Evolutionary conservation across 2,888 invertebrate species (phyloP), one percentile per base, ranked within the genome.

Genomic region (Villa cingulata): DNA sequence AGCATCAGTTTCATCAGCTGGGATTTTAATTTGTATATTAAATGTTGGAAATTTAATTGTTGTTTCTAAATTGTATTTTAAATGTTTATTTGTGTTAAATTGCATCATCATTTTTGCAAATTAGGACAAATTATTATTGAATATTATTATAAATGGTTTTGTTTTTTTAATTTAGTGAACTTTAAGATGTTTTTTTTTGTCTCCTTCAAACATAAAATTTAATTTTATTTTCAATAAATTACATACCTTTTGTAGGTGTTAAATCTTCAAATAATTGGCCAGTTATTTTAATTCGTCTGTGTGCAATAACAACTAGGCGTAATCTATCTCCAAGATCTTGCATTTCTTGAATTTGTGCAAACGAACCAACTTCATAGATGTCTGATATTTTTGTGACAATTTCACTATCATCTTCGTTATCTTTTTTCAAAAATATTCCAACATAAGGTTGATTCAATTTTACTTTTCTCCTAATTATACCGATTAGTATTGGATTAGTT

Each of bases 261-360:
- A 80, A 71, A 58, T 83, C 83, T 56, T 90, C 88, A 54, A 83
- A 65, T 55, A 90, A 77, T 65, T 86, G 87, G 10, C 81, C 81
- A 0, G 83, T 80, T 32, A 90, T 83, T 65, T 78, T 80, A 37
- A 91, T 87, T 53, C 95, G 74, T 49, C 96, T 73, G 66, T 96
- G 94, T 0, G 92, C 96, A 82, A 92, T 91, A 10, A 97, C 86
- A 5, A 98, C 91, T 59, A 98, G 76, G 49, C 91, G 74, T 43
- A 95, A 66, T 63, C 84, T 84, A 61, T 88, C 90, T 7, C 91
- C 95, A 63, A 94, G 74, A 64, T 96, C 96, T 65, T 96, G 94
- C 72, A 98, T 80, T 70, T 98, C 97, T 58, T 94, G 90, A 55
- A 98, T 96, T 72, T 97, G 95, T 10, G 94, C 97, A 70, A 98